Base-by-base conservation (phyloP, 1,140 invertebrate genomes). In the Aphis craccivora region DNA sequence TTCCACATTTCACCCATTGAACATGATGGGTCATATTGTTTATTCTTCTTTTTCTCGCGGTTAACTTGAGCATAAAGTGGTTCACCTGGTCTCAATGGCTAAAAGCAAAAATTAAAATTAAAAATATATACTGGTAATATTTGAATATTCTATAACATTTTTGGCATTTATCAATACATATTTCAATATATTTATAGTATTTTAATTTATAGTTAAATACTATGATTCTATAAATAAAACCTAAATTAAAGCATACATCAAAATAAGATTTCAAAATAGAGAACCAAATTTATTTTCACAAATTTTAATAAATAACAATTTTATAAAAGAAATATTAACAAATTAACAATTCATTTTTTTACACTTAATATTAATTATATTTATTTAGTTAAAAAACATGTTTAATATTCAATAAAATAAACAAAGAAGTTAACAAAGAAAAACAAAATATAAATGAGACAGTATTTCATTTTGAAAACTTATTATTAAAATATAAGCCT, bases 1-100 rank as follows among this genome's bases (percentile, higher is more conserved):
- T 95, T 95, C 91, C 95, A 95, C 86, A 95, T 95, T 90, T 95
- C 95, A 94, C 95, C 94, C 94, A 94, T 95, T 94, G 94, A 94
- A 95, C 95, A 95, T 94, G 95, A 95, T 95, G 95, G 95, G 94
- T 96, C 96, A 94, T 95, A 96, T 94, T 96, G 96, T 93, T 96
- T 96, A 95, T 97, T 97, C 94, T 97, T 97, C 95, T 97, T 97
- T 95, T 97, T 97, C 95, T 97, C 97, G 95, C 97, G 96, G 95
- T 97, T 97, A 94, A 97, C 97, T 96, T 97, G 97, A 95, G 97
- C 97, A 95, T 97, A 97, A 81, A 97, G 96, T 94, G 97, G 97
- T 95, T 97, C 97, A 94, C 96, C 96, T 94, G 96, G 96, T 95
- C 96, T 96, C 94, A 96, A 96, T 95, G 96, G 95, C 95, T 96